Percentiles rank a stretch among this genome's conserved stretches.
These are phyloP conservation scores for Chrysolina oricalcia DNA, from an alignment of 2,888 invertebrate genomes.

Conservation along the genomic window DNA sequence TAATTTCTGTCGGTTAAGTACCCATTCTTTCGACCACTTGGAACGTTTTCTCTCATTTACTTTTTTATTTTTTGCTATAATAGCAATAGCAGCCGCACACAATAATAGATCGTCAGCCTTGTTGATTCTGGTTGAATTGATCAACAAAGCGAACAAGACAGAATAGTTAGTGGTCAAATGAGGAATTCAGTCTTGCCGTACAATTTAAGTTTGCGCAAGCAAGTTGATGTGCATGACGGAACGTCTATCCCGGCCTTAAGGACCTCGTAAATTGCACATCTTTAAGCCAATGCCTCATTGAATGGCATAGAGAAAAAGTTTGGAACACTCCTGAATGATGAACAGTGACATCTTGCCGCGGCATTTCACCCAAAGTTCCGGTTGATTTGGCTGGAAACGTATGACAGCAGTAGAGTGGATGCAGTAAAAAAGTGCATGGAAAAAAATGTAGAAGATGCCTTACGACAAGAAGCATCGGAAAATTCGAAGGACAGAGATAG, in stretches of 20 bases:
- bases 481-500: too few relatives aligned
- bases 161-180: conserved; percentile 9
- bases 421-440: conserved; percentile 29
- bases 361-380: conserved; percentile 27
- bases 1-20: neutral
- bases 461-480: conserved; percentile 32
- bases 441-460: conserved; percentile 24
- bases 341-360: conserved; percentile 28
- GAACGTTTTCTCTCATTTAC: neutral
- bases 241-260: neutral
- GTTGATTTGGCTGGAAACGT: conserved; percentile 31
- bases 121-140: neutral
- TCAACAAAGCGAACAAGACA: neutral
- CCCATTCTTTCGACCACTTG: neutral
- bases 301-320: too few relatives aligned
- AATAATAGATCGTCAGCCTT: neutral
- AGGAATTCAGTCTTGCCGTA: neutral
- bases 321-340: conserved; percentile 25
- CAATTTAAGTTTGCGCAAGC: neutral
- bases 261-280: too few relatives aligned
- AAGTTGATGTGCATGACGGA: conserved; percentile 9
- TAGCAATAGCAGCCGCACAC: neutral
- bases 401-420: conserved; percentile 28
- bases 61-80: conserved; percentile 6
- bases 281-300: too few relatives aligned